These are phyloP conservation scores for Anneissia japonica DNA, from an alignment of 35 echinoderm and acorn worm genomes.

Conservation along the genomic window DNA sequence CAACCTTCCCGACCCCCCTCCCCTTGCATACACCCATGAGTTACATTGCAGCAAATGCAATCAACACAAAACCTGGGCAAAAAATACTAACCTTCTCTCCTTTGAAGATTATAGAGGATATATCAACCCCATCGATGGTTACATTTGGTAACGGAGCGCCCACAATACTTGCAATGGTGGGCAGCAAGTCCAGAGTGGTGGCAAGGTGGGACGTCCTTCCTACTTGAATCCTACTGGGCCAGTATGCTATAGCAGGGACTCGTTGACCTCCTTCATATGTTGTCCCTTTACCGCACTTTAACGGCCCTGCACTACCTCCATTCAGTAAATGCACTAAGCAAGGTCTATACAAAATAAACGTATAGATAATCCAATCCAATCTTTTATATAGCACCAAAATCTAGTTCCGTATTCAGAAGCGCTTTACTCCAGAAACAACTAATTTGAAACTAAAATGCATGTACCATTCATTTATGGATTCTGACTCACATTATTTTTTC, in stretches of 20 bases:
- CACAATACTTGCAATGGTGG: conserved; percentile 80
- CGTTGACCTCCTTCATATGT: conserved; percentile 92
- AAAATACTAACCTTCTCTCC: conserved; percentile 28
- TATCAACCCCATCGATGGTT: conserved; percentile 77
- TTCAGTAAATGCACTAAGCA: conserved; percentile 58
- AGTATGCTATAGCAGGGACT: conserved; percentile 82
- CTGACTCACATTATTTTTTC: no score
- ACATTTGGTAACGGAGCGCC: conserved; percentile 62
- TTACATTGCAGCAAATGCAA: neutral
- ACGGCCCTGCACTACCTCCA: conserved; percentile 66
- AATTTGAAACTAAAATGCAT: no score
- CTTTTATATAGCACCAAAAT: no score
- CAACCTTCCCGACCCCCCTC: neutral
- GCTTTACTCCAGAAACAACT: no score
- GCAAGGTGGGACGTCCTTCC: conserved; percentile 69
- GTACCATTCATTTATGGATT: no score
- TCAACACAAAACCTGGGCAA: neutral
- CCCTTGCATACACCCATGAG: neutral
- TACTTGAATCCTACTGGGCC: conserved; percentile 68
- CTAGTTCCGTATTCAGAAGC: no score
- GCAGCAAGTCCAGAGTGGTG: conserved; percentile 69
- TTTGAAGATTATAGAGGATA: conserved; percentile 74
- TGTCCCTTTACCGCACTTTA: conserved; percentile 96
- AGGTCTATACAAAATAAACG: conserved; percentile 58
- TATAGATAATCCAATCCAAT: no score